Evolutionary conservation across 2,797 vertebrate genomes (phyloP), one percentile per base, ranked within the genome.

Genomic region (Hippoglossus hippoglossus): DNA sequence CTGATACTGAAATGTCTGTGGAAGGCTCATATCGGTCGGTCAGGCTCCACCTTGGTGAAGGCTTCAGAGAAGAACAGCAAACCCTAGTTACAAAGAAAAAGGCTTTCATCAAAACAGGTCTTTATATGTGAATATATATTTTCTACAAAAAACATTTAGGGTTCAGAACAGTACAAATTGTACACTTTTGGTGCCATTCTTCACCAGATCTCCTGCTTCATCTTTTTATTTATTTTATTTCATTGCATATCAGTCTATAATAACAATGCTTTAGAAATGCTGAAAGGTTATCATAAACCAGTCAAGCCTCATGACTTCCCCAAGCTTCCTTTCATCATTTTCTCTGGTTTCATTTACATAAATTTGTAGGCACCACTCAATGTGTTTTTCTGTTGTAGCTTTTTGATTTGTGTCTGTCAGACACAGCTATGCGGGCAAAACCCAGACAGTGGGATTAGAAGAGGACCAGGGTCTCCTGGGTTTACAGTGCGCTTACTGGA

Each of bases 371-470:
- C 12, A 61, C 16, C 65, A 51, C 57, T 77, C 34, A 6, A 10
- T 59, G 6, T 60, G 21, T 58, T n/a, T 26, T 55, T 9, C 19
- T 5, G 19, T 55, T 31, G 49, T 53, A 18, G 13, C 28, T 19
- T 81, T 53, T 65, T 57, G 26, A 62, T 73, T 57, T 66, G 56
- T 26, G 50, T 62, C 41, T 9, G 54, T 78, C 54, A 73, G 75
- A 73, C 66, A 63, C 64, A 74, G 55, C 63, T 19, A 36, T 70
- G 22, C 79, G 52, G 74, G 54, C 63, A 78, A 19, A 75, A 79
- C 34, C 39, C 79, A 91, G 89, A 90, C 82, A 63, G 71, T 31
- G 26, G 86, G 88, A 89, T 90, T 89, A 86, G n/a, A 65, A 28
- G 44, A 65, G 59, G 58, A 65, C 24, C 73, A 21, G 51, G 41